Conservation (phyloP, 2,113 vertebrate species). For the Sylvietta virens region DNA sequence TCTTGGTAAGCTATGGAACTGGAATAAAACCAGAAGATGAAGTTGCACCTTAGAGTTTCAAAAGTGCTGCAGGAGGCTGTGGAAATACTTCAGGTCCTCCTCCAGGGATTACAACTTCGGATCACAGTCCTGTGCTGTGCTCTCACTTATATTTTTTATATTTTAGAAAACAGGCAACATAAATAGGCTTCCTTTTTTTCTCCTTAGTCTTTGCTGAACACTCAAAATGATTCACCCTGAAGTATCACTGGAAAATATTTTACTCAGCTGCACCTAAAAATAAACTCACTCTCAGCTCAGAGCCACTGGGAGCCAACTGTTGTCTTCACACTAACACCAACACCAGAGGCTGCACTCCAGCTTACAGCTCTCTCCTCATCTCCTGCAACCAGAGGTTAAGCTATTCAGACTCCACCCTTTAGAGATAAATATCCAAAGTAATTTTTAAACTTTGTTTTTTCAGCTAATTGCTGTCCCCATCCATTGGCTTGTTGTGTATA, state of each 20-base stretch:
- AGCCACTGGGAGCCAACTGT: neutral
- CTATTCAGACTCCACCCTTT: neutral
- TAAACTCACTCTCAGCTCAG: neutral
- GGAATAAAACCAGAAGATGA: neutral
- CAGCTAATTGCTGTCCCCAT: neutral
- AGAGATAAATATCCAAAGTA: neutral
- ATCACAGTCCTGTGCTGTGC: neutral
- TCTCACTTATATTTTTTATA: neutral
- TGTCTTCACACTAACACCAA: neutral
- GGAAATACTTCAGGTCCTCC: neutral
- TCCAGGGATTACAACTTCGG: neutral
- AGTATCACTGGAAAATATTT: slow-evolving; percentile 26
- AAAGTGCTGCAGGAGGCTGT: neutral
- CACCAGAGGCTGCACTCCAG: neutral
- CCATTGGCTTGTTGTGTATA: neutral
- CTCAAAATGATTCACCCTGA: neutral
- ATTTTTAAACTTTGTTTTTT: neutral
- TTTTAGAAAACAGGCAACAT: neutral
- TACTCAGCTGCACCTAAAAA: slow-evolving; percentile 20
- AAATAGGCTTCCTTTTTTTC: neutral
- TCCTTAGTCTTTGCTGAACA: neutral
- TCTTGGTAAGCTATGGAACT: neutral
- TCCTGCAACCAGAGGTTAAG: neutral
- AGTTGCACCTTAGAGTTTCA: neutral
- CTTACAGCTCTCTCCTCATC: neutral